Percentiles rank a stretch among this genome's conserved stretches.
Evolutionary conservation across 1,140 invertebrate genomes (phyloP).

Genomic region (Proales similis): DNA sequence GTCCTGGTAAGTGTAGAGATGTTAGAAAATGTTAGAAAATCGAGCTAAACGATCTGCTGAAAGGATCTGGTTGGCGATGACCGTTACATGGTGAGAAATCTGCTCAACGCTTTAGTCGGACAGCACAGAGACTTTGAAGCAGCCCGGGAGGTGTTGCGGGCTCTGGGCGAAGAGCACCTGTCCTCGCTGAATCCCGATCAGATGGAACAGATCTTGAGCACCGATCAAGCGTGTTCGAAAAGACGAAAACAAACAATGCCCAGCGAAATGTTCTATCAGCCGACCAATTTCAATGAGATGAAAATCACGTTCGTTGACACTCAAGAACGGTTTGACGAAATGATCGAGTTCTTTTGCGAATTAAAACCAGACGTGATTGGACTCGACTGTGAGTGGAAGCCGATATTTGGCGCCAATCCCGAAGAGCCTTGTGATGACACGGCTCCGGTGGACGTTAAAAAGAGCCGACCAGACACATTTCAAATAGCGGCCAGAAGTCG

Average conservation of each 20-base stretch:
- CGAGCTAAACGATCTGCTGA: background rate
- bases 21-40: background rate
- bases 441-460: slow-evolving; percentile 2
- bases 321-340: background rate
- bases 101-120: slow-evolving; percentile 7
- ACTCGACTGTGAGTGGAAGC: slow-evolving; percentile 35
- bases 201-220: slow-evolving; percentile 6
- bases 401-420: slow-evolving; percentile 19
- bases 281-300: background rate
- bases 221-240: slow-evolving; percentile 1
- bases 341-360: slow-evolving; percentile 22
- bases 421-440: slow-evolving; percentile 24
- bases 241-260: slow-evolving; percentile 6
- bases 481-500: slow-evolving; percentile 26
- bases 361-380: slow-evolving; percentile 17
- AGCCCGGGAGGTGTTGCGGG: no score
- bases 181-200: background rate
- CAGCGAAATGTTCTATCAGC: slow-evolving; percentile 17
- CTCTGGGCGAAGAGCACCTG: no score
- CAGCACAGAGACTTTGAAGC: slow-evolving; percentile 36
- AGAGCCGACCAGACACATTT: slow-evolving; percentile 10
- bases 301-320: background rate
- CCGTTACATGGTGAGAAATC: slow-evolving; percentile 11
- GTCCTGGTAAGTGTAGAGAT: background rate
- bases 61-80: slow-evolving; percentile 18